Conservation (phyloP, 2,113 vertebrate species). For the Paracanthobrama guichenoti region DNA sequence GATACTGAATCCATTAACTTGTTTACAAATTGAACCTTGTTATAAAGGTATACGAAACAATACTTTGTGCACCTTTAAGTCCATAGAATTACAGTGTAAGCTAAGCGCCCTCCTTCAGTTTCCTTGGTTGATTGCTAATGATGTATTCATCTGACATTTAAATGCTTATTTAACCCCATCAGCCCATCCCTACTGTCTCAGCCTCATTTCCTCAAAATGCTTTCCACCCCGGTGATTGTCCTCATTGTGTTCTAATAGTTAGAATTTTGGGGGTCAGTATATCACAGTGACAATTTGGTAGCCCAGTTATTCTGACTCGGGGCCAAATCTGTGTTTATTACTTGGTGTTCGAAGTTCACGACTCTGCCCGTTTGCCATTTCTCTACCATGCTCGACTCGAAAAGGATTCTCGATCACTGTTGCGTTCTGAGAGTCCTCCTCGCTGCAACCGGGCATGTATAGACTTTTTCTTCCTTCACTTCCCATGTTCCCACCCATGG, state of each 20-base stretch:
- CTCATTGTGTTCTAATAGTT: not conserved
- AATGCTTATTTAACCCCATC: not conserved
- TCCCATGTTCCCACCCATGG: fast-evolving
- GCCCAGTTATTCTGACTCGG: not conserved
- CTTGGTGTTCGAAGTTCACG: conserved; percentile 60
- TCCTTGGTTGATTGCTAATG: not conserved
- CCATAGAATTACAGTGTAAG: not conserved
- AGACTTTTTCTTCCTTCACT: not conserved
- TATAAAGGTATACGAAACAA: not conserved
- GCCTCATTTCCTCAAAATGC: not conserved
- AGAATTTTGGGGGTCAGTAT: not conserved
- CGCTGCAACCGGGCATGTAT: conserved; percentile 56
- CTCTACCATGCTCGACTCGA: conserved; percentile 45
- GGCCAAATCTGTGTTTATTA: not conserved
- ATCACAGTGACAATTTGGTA: not conserved
- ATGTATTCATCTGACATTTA: not conserved
- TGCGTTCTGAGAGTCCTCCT: conserved; percentile 64
- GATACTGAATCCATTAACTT: not conserved
- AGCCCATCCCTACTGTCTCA: not conserved
- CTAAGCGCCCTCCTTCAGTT: not conserved
- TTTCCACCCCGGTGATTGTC: not conserved
- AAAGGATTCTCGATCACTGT: conserved; percentile 68
- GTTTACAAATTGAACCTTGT: not conserved
- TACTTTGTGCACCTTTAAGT: not conserved
- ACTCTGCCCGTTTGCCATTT: conserved; percentile 56